Conservation (phyloP, 2,888 invertebrate species). For the Terebella lapidaria region DNA sequence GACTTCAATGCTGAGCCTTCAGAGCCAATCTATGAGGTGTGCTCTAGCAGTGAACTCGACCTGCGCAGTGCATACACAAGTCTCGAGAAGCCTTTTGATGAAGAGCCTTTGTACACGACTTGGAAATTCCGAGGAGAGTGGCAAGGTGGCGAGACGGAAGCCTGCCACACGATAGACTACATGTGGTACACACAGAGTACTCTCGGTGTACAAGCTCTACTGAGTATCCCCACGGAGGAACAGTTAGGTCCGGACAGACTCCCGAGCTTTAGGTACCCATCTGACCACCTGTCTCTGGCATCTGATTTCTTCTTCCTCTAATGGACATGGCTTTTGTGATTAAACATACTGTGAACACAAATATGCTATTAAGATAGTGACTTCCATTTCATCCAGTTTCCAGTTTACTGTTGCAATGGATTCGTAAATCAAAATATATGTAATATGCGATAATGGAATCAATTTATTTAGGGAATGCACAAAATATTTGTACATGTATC, state of each 20-base stretch:
- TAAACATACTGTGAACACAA: too few species aligned
- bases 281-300: constrained; percentile 70
- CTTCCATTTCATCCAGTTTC: too few species aligned
- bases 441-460: too few species aligned
- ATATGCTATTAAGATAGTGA: too few species aligned
- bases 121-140: constrained; percentile 66
- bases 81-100: constrained; percentile 40
- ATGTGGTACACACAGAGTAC: constrained; percentile 51
- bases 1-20: constrained; percentile 73
- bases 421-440: too few species aligned
- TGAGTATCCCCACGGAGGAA: constrained; percentile 63
- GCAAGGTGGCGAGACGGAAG: constrained; percentile 58
- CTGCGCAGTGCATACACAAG: constrained; percentile 48
- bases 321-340: too few species aligned
- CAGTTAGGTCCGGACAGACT: constrained; percentile 66
- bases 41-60: constrained; percentile 42
- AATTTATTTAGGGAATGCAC: too few species aligned
- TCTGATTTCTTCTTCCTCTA: constrained; percentile 12
- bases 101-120: constrained; percentile 69
- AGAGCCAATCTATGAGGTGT: constrained; percentile 66
- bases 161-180: constrained; percentile 72
- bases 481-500: too few species aligned
- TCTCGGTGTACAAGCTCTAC: constrained; percentile 59
- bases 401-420: too few species aligned
- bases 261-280: constrained; percentile 68